phyloP scores from a whole-genome alignment of 2,113 vertebrate genomes.

The Dasyornis broadbenti region DNA sequence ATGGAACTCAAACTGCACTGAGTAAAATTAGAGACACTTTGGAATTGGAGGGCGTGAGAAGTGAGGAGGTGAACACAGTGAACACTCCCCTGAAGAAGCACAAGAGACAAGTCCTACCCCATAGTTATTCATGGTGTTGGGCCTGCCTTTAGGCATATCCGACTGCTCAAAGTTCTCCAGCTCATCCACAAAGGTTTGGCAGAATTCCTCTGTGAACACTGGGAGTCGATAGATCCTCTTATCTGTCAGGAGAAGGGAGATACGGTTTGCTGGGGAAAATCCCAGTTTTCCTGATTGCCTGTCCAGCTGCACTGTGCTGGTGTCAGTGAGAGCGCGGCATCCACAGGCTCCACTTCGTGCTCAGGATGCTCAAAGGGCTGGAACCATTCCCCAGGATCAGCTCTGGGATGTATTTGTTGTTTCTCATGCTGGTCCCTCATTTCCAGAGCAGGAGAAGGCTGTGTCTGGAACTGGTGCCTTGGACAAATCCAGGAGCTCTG shows the following conservation, averaged over 20 bases:
- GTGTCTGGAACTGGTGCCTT: not conserved
- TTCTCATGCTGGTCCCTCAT: not conserved
- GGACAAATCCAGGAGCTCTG: not conserved
- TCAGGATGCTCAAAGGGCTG: not conserved
- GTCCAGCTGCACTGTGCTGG: not conserved
- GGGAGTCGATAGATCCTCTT: conserved; percentile 85
- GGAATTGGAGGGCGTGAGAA: not conserved
- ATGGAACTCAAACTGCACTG: not conserved
- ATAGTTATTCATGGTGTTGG: conserved; percentile 97
- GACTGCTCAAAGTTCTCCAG: conserved; percentile 92
- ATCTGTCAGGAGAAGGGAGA: conserved; percentile 61
- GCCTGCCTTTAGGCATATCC: conserved; percentile 87
- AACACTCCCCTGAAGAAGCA: not conserved
- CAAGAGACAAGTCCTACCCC: conserved; percentile 76
- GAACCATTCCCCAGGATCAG: not conserved
- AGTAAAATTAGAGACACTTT: not conserved
- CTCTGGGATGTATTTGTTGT: not conserved
- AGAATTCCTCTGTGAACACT: conserved; percentile 85
- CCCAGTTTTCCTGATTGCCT: not conserved
- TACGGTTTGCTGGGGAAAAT: not conserved
- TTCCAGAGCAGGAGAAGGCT: not conserved
- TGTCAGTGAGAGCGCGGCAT: not conserved
- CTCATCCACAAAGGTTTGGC: conserved; percentile 83
- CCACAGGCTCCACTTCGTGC: not conserved
- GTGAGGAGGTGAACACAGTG: not conserved